Evolutionary conservation across 2,888 invertebrate species (phyloP), one percentile per base, ranked within the genome.

Genomic region (Pardosa pseudoannulata): DNA sequence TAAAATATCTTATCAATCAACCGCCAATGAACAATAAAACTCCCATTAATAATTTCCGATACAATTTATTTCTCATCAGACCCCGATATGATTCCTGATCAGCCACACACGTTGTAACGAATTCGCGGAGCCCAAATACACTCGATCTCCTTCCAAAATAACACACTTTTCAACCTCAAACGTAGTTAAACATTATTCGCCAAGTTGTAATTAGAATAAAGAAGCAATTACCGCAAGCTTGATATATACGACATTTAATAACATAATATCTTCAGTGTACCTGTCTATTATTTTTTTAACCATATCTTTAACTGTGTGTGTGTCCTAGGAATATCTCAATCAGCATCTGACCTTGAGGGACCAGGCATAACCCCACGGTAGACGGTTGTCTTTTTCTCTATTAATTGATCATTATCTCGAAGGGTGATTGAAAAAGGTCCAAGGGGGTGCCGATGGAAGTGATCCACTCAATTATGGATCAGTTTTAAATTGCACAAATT

Each of bases 271-370:
- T 6, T 2, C 1, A 23, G 3, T 3, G 56, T 23, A 56, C 23
- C 56, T 23, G 23, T 56, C 56, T 23, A 56, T 56, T 56, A 56
- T 23, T 56, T 56, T n/a, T 56, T 56, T 23, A 56, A 23, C 23
- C 56, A 23, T 23, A 23, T 19, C 56, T 56, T 56, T 56, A 56
- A 56, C 56, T 56, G 56, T 56, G 56, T 56, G 46, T 46, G 56
- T 56, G 56, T 56, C 23, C 56, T 23, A 56, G 1, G 23, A 56
- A 56, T 56, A 56, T 56, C 56, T 56, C 56, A 56, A 56, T 56
- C 56, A 56, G 19, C 23, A 46, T 56, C 19, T 23, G 56, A 23
- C 56, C 56, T 56, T 56, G 56, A 23, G n/a, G 23, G 23, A 16
- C 1, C 6, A 56, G 3, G 56, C 56, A 56, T 23, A 56, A 11